A percentile compares a stretch with the other conserved stretches of the same genome.
Conservation (phyloP, 1,140 invertebrate species). For the Zelostemma sp. region DNA sequence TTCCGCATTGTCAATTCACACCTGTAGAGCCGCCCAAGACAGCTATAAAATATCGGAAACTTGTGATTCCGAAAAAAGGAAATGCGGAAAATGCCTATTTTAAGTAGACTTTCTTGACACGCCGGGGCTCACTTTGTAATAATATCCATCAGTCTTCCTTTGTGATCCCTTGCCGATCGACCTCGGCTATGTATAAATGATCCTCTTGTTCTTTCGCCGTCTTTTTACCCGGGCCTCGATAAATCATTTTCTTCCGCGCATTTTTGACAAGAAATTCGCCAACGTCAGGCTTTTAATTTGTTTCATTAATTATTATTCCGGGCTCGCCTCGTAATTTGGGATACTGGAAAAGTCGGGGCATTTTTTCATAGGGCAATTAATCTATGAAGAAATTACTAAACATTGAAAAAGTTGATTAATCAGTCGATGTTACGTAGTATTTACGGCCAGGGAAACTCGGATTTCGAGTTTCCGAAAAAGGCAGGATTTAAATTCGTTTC, state of each 20-base stretch:
- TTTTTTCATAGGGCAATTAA: too few relatives aligned
- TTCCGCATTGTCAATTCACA: background rate
- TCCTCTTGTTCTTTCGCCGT: background rate
- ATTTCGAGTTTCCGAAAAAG: too few relatives aligned
- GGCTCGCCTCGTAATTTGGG: background rate
- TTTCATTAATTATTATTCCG: too few relatives aligned
- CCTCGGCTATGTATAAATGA: conserved; percentile 6
- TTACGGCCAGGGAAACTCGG: too few relatives aligned
- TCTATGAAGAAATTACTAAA: too few relatives aligned
- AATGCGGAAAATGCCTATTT: too few relatives aligned
- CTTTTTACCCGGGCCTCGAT: background rate
- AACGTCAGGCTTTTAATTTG: background rate
- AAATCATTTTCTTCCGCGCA: conserved; percentile 5
- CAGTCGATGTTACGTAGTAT: too few relatives aligned
- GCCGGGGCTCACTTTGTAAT: background rate
- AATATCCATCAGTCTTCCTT: conserved; percentile 10
- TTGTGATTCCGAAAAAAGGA: background rate
- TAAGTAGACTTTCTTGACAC: background rate
- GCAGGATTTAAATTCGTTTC: too few relatives aligned
- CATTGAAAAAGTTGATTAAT: too few relatives aligned
- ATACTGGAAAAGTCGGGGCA: background rate
- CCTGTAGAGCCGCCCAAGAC: background rate
- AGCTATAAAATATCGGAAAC: background rate
- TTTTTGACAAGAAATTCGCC: background rate
- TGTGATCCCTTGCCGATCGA: conserved; percentile 1